Conservation (phyloP, 2,797 vertebrate genomes). For the Merluccius polli region DNA sequence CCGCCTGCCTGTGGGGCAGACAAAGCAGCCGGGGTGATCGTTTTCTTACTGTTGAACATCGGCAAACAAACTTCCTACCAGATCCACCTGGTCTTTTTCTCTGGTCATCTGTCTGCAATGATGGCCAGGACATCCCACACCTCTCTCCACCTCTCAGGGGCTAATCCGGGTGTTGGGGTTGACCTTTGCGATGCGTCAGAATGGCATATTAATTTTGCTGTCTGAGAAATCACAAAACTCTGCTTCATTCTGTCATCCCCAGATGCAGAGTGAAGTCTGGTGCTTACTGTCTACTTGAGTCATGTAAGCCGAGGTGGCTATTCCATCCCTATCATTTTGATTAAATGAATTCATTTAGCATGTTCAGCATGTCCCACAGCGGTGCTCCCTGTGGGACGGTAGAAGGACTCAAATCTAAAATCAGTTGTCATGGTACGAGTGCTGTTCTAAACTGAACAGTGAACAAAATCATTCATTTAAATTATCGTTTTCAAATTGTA, state of each 20-base stretch:
- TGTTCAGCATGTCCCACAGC: no score
- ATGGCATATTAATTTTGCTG: background rate
- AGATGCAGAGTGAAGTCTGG: background rate
- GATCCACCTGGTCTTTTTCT: background rate
- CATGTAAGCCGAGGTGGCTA: background rate
- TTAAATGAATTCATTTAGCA: background rate
- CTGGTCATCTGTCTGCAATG: background rate
- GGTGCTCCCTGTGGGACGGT: no score
- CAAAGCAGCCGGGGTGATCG: background rate
- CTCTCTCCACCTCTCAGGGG: background rate
- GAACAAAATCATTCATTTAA: background rate
- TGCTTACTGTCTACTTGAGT: background rate
- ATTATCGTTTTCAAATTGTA: background rate
- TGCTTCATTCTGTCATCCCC: background rate
- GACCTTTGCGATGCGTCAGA: background rate
- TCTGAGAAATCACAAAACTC: no score
- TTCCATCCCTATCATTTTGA: background rate
- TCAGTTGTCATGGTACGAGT: background rate
- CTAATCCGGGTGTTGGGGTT: background rate
- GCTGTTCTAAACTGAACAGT: background rate
- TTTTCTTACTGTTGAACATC: background rate
- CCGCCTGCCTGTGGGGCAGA: background rate
- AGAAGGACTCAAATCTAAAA: background rate
- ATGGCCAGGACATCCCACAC: background rate
- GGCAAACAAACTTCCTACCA: background rate